Evolutionary conservation across 2,113 vertebrate species (phyloP).

Genomic region (Lanius collurio): DNA sequence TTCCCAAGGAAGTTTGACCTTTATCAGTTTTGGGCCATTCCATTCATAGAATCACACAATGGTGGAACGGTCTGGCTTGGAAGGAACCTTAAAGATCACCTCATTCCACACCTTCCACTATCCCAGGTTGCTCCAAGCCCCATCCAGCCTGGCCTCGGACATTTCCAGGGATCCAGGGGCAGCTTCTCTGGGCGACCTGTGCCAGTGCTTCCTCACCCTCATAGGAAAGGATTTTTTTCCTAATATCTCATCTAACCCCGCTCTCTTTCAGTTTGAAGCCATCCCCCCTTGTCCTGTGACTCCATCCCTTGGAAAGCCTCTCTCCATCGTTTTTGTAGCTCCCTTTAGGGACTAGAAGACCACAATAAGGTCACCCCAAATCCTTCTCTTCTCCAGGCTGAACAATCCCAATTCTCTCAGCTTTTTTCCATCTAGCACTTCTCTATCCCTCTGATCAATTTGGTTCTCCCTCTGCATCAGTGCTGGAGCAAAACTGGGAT

Average conservation of each 20-base stretch:
- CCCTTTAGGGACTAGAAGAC: rapidly evolving
- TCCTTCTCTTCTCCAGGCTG: not conserved
- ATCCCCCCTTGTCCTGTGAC: not conserved
- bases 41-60: not conserved
- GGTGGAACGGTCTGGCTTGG: not conserved
- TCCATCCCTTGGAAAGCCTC: not conserved
- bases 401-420: not conserved
- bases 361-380: not conserved
- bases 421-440: not conserved
- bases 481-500: not conserved
- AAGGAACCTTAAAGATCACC: not conserved
- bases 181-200: rapidly evolving
- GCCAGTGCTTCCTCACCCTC: rapidly evolving
- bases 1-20: not conserved
- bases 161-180: not conserved
- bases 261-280: not conserved
- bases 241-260: not conserved
- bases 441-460: not conserved
- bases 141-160: rapidly evolving
- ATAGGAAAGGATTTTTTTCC: not conserved
- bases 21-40: not conserved
- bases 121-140: not conserved
- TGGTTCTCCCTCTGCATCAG: not conserved
- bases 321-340: not conserved
- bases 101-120: not conserved